Conservation (phyloP, 2,113 vertebrate species). For the Vanacampus margaritifer region DNA sequence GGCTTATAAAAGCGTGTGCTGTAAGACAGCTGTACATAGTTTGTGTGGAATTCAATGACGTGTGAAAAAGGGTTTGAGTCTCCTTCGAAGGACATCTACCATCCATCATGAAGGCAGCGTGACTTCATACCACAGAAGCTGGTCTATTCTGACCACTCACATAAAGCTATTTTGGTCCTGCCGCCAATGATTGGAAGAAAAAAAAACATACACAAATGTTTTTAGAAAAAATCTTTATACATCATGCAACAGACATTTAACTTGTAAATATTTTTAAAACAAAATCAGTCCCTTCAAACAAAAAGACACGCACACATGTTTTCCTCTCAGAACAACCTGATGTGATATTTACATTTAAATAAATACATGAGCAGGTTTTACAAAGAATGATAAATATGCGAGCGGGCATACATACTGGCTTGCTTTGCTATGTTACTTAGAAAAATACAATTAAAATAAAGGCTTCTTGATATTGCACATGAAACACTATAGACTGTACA, state of each 20-base stretch:
- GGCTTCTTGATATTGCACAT: constrained; percentile 58
- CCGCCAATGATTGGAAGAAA: neutral
- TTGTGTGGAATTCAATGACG: neutral
- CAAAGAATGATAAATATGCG: constrained; percentile 58
- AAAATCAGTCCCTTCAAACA: constrained; percentile 16
- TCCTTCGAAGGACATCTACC: neutral
- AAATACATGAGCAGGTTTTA: constrained; percentile 25
- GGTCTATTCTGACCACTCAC: constrained; percentile 50
- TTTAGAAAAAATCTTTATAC: constrained; percentile 75
- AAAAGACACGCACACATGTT: constrained; percentile 4
- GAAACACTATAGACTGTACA: neutral
- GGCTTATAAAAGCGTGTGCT: neutral
- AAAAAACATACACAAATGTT: constrained; percentile 27
- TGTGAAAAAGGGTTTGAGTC: neutral
- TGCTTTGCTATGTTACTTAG: constrained; percentile 11
- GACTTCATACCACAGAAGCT: neutral
- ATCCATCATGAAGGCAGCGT: constrained; percentile 9
- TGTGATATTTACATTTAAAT: constrained; percentile 62
- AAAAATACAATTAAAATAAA: constrained; percentile 8
- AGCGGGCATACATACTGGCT: constrained; percentile 14
- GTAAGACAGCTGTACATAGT: neutral
- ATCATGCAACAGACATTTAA: constrained; percentile 64
- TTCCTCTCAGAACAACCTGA: constrained; percentile 26
- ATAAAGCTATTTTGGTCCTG: constrained; percentile 37
- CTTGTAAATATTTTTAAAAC: constrained; percentile 41